Evolutionary conservation across 2,113 vertebrate genomes (phyloP).

Genomic region (Pluvialis apricaria): DNA sequence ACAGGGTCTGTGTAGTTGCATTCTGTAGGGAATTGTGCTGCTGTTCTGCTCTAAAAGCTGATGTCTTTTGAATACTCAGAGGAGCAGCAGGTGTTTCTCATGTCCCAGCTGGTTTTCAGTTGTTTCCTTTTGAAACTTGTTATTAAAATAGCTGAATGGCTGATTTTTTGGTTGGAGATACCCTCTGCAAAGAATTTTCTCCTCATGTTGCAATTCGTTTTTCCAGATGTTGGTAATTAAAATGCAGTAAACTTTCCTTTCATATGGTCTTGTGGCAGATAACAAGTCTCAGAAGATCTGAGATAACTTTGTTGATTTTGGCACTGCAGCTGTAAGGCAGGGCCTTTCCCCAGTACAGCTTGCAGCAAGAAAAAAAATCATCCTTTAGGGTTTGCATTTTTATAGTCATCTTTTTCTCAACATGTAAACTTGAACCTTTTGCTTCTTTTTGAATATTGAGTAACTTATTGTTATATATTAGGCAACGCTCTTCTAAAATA

Average conservation of each 20-base stretch:
- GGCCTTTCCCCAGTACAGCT: background rate
- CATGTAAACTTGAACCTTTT: background rate
- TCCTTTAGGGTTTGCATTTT: background rate
- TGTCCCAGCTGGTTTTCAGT: background rate
- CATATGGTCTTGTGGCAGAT: background rate
- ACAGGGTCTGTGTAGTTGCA: background rate
- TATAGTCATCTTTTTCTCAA: background rate
- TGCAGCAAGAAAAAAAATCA: background rate
- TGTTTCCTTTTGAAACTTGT: background rate
- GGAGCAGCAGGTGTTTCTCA: background rate
- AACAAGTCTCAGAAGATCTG: background rate
- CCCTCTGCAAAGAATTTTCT: background rate
- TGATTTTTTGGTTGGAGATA: background rate
- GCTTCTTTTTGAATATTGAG: background rate
- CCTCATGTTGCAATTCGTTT: background rate
- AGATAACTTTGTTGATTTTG: background rate
- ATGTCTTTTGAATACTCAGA: background rate
- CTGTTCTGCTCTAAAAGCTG: background rate
- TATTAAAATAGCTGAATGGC: background rate
- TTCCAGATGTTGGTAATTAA: slow-evolving; percentile 38
- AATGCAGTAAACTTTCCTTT: background rate
- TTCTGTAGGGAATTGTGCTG: background rate
- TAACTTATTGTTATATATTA: background rate
- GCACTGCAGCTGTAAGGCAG: background rate
- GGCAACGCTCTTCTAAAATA: background rate